These are phyloP conservation scores for Drosophila engyochracea DNA, from an alignment of 2,888 invertebrate genomes.

Conservation along the genomic window DNA sequence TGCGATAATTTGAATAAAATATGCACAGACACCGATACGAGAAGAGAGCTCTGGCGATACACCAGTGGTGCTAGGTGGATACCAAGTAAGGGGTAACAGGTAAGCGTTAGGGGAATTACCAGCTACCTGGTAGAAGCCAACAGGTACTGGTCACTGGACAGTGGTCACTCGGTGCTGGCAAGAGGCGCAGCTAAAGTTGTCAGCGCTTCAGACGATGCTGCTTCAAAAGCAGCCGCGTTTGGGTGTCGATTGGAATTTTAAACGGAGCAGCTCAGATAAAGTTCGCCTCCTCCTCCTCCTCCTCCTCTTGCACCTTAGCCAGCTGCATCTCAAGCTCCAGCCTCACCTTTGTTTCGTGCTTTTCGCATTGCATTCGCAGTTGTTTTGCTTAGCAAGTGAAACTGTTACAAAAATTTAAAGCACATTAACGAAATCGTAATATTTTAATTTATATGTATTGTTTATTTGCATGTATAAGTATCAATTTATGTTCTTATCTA, in stretches of 20 bases:
- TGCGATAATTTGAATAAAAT: slow-evolving; percentile 77
- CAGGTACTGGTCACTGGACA: slow-evolving; percentile 18
- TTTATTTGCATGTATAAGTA: no score
- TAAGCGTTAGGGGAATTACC: not conserved
- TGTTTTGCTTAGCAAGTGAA: slow-evolving; percentile 1
- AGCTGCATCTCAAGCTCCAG: not conserved
- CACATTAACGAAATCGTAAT: not conserved
- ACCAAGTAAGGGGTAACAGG: not conserved
- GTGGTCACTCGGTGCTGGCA: slow-evolving; percentile 2
- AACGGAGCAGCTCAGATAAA: slow-evolving; percentile 73
- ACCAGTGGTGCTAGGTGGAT: not conserved
- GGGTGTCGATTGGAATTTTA: slow-evolving; percentile 81
- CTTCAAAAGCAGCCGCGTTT: slow-evolving; percentile 69
- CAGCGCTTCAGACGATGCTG: slow-evolving; percentile 22
- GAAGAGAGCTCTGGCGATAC: not conserved
- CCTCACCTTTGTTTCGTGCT: not conserved
- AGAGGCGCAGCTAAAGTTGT: slow-evolving; percentile 3
- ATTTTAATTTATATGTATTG: not conserved
- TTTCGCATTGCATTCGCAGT: slow-evolving; percentile 6
- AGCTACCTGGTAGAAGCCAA: slow-evolving; percentile 21
- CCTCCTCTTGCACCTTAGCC: not conserved
- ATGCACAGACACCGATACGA: slow-evolving; percentile 59
- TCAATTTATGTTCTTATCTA: not conserved
- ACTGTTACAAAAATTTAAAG: not conserved
- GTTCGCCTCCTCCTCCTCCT: slow-evolving; percentile 4